Percentiles rank a stretch among this genome's conserved stretches.
Evolutionary conservation across 2,113 vertebrate genomes (phyloP).

Genomic region (Camelus dromedarius): DNA sequence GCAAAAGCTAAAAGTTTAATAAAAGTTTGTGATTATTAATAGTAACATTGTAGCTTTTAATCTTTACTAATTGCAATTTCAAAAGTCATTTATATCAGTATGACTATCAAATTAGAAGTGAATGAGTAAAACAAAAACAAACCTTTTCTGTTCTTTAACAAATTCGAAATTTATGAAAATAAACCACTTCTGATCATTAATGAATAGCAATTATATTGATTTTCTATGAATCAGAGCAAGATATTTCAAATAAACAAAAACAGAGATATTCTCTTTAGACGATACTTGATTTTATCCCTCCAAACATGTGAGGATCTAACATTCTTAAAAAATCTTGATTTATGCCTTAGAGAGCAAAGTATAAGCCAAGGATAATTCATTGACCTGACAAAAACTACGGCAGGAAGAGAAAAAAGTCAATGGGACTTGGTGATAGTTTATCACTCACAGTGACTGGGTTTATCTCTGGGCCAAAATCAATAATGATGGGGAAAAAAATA

Average conservation of each 20-base stretch:
- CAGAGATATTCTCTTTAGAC: constrained; percentile 19
- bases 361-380: constrained; percentile 79
- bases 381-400: constrained; percentile 77
- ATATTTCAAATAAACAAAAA: constrained; percentile 42
- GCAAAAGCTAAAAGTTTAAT: background rate
- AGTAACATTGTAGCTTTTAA: background rate
- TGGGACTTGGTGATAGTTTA: constrained; percentile 78
- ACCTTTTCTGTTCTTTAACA: background rate
- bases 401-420: constrained; percentile 65
- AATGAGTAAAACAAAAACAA: background rate
- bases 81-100: background rate
- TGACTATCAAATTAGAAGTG: background rate
- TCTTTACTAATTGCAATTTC: background rate
- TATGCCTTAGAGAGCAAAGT: constrained; percentile 76
- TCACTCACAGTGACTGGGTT: constrained; percentile 81
- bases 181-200: background rate
- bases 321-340: constrained; percentile 24
- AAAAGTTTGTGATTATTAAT: background rate
- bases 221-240: constrained; percentile 26
- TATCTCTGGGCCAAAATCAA: constrained; percentile 84
- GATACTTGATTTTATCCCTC: constrained; percentile 57
- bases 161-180: constrained; percentile 14
- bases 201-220: background rate
- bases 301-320: constrained; percentile 52
- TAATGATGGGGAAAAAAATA: constrained; percentile 69